Conservation (phyloP, 30 jellyfish, hydroid and myxozoan genomes). For the Catostylus mosaicus region DNA sequence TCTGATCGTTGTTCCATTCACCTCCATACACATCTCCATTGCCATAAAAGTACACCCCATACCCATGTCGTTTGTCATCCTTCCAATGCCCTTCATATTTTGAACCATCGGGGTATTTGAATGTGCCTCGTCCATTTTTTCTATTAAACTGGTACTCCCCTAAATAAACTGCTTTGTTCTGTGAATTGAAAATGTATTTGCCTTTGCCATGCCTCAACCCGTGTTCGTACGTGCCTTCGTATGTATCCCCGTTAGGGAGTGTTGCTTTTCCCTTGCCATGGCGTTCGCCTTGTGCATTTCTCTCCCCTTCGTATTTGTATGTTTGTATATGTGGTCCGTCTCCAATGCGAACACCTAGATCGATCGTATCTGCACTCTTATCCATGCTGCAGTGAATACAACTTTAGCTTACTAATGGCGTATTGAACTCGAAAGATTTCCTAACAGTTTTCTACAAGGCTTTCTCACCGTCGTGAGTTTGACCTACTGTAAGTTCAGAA, state of each 20-base stretch:
- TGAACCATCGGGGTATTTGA: slow-evolving; percentile 81
- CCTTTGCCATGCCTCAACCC: slow-evolving; percentile 94
- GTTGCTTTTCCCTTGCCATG: slow-evolving; percentile 90
- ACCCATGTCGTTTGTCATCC: slow-evolving; percentile 91
- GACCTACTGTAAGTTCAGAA: too few species aligned
- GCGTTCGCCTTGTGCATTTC: slow-evolving; percentile 85
- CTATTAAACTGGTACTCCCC: slow-evolving; percentile 81
- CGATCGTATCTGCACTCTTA: slow-evolving; percentile 46
- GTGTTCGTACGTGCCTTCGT: slow-evolving; percentile 75
- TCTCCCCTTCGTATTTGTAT: slow-evolving; percentile 79
- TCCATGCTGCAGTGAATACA: slow-evolving; percentile 36
- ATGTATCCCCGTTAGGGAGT: slow-evolving; percentile 86
- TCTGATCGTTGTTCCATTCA: slow-evolving; percentile 84
- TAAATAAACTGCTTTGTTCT: slow-evolving; percentile 70
- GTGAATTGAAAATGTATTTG: slow-evolving; percentile 65
- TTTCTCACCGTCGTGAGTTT: too few species aligned
- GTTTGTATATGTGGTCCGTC: slow-evolving; percentile 48
- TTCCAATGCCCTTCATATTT: slow-evolving; percentile 93
- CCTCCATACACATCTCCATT: slow-evolving; percentile 89
- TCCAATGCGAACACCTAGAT: slow-evolving; percentile 24
- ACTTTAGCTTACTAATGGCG: too few species aligned
- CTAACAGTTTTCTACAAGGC: too few species aligned
- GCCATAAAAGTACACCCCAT: slow-evolving; percentile 74
- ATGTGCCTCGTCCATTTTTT: slow-evolving; percentile 83
- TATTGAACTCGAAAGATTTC: too few species aligned